phyloP scores from a whole-genome alignment of 2,113 vertebrate genomes.

The Riparia riparia region DNA sequence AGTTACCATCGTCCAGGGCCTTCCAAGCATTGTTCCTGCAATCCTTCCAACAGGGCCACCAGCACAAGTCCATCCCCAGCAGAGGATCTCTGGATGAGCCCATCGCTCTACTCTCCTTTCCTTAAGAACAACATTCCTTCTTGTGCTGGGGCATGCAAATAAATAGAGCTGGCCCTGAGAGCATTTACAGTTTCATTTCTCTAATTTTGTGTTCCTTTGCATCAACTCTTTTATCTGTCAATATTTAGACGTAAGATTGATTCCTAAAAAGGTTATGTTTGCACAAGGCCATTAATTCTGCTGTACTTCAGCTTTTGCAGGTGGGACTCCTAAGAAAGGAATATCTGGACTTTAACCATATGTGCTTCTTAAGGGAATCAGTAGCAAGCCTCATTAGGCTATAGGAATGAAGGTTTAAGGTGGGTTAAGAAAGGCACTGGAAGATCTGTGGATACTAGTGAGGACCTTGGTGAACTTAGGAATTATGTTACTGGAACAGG shows the following conservation, averaged over 20 bases:
- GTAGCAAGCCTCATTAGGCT: neutral
- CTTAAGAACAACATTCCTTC: rapidly evolving
- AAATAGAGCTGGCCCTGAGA: neutral
- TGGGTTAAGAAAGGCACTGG: neutral
- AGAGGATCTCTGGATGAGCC: neutral
- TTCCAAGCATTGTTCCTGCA: neutral
- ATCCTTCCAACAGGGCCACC: rapidly evolving
- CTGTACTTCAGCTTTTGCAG: neutral
- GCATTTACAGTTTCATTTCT: neutral
- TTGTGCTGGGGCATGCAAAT: neutral
- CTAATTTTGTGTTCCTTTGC: neutral
- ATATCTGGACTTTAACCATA: neutral
- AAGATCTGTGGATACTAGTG: neutral
- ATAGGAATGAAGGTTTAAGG: neutral
- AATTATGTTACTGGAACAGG: neutral
- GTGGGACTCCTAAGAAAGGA: neutral
- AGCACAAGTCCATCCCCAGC: neutral
- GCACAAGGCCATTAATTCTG: neutral
- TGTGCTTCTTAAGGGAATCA: neutral
- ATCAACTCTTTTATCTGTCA: neutral
- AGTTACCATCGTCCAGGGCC: neutral
- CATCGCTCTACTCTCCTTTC: rapidly evolving
- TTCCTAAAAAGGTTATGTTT: neutral
- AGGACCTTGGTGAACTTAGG: neutral
- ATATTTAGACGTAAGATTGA: neutral